Conservation (phyloP, 2,113 vertebrate genomes). For the Anseranas semipalmata region DNA sequence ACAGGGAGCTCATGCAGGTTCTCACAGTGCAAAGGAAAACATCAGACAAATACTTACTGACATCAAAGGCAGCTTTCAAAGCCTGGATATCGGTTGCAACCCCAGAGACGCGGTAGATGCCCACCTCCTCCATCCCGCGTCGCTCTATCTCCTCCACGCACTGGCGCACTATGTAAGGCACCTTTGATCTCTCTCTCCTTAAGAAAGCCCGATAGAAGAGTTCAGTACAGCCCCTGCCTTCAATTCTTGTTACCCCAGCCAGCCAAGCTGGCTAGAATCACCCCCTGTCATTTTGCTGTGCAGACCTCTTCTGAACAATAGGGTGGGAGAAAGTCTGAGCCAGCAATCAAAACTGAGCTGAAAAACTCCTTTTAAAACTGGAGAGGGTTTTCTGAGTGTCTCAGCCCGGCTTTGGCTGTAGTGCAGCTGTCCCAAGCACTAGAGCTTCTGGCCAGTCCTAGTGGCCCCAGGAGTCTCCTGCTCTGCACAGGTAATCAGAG, state of each 20-base stretch:
- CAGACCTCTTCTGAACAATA: not conserved
- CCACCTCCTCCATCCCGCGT: constrained; percentile 97
- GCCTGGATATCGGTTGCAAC: constrained; percentile 97
- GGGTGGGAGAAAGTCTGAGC: not conserved
- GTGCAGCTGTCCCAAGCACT: not conserved
- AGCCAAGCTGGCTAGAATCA: not conserved
- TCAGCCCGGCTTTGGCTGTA: not conserved
- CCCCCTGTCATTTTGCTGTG: not conserved
- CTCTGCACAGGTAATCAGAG: not conserved
- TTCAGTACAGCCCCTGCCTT: not conserved
- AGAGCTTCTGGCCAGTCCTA: not conserved
- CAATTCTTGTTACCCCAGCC: not conserved
- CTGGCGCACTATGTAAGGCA: constrained; percentile 97
- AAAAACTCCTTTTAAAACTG: not conserved
- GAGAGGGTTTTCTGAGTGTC: not conserved
- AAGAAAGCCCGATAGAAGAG: not conserved
- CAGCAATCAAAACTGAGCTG: not conserved
- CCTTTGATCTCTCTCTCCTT: constrained; percentile 96
- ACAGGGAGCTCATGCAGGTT: not conserved
- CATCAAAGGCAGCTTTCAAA: constrained; percentile 94
- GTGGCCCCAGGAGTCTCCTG: not conserved
- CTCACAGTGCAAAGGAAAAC: not conserved
- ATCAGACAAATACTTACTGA: constrained; percentile 85
- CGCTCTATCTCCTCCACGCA: constrained; percentile 97
- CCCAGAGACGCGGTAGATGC: constrained; percentile 96